Percentiles rank a stretch among this genome's conserved stretches.
These are phyloP conservation scores for Sciurus carolinensis DNA, from an alignment of 2,797 vertebrate genomes.

Conservation along the genomic window DNA sequence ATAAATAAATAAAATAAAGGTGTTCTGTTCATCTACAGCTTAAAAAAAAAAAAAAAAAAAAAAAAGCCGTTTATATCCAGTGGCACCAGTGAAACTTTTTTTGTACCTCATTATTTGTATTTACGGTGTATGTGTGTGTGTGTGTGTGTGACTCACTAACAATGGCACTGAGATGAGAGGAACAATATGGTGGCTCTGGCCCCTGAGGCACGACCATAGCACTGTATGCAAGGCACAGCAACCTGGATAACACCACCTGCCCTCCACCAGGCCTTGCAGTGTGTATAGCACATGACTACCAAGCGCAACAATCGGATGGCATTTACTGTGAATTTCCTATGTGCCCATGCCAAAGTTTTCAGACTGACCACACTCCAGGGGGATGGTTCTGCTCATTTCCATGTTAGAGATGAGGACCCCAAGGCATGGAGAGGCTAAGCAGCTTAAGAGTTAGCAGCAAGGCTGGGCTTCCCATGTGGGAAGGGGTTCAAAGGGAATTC, in stretches of 20 bases:
- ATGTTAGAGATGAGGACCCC: not conserved
- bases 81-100: not conserved
- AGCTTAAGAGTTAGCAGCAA: not conserved
- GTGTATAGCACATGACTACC: not conserved
- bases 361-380: not conserved
- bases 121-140: not conserved
- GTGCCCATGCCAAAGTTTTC: accelerated
- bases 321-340: not conserved
- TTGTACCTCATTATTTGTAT: not conserved
- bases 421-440: not conserved
- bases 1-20: too few species aligned
- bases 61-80: not conserved
- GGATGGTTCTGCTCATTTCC: not conserved
- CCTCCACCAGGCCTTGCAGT: not conserved
- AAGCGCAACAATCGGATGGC: not conserved
- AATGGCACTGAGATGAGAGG: not conserved
- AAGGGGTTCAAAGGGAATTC: not conserved
- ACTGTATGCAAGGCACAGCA: too few species aligned
- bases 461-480: not conserved
- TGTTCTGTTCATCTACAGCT: too few species aligned
- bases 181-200: not conserved
- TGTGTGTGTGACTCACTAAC: not conserved
- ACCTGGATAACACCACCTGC: not conserved
- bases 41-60: too few species aligned
- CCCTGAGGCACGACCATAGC: not conserved